These are phyloP conservation scores for Rhadina sibilatrix DNA, from an alignment of 2,113 vertebrate genomes.

Conservation along the genomic window DNA sequence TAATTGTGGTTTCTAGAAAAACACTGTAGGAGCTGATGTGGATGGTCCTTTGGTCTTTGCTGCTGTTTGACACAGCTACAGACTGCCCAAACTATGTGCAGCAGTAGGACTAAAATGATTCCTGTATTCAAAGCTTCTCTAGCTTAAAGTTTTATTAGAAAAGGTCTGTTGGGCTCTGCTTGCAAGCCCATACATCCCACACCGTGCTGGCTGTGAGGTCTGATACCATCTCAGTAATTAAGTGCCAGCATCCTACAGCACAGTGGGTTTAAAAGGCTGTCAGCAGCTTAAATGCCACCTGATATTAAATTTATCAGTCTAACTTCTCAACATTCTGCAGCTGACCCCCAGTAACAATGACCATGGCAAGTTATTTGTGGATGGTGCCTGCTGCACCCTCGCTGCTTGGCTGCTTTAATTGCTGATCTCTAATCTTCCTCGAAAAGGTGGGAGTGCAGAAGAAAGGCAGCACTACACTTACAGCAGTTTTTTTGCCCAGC, in stretches of 20 bases:
- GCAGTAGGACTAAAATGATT: neutral
- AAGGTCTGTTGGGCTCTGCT: neutral
- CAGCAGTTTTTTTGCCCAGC: neutral
- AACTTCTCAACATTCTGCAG: neutral
- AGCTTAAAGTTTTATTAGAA: neutral
- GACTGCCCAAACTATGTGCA: neutral
- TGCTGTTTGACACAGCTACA: neutral
- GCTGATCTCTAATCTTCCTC: conserved; percentile 27
- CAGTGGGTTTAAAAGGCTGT: conserved; percentile 26
- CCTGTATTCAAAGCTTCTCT: neutral
- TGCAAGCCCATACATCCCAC: neutral
- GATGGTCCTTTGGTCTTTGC: neutral
- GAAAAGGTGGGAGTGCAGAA: neutral
- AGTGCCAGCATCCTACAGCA: neutral
- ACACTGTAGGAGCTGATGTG: neutral
- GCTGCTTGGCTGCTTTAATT: conserved; percentile 4
- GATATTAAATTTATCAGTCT: conserved; percentile 10
- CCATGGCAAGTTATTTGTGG: neutral
- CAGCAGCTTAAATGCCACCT: conserved; percentile 35
- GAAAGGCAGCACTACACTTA: neutral
- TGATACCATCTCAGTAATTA: conserved; percentile 30
- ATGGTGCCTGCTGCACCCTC: neutral
- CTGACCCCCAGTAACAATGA: neutral
- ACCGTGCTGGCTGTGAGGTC: neutral
- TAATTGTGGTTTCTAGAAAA: neutral